These are phyloP conservation scores for Carduelis carduelis DNA, from an alignment of 2,797 vertebrate genomes.

Conservation along the genomic window DNA sequence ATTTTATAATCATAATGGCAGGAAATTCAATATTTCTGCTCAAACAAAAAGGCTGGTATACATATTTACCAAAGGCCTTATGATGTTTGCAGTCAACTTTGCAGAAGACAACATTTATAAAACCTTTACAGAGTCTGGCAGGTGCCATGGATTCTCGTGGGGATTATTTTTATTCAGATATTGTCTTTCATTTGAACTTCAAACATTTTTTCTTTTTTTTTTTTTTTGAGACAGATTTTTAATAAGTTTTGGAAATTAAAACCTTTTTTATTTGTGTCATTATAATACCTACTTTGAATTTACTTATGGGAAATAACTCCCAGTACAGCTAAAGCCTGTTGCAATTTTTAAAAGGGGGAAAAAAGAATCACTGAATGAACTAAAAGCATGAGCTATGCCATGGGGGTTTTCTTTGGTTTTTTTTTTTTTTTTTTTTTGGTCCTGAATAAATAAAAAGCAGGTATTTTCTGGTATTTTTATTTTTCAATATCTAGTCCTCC, in stretches of 20 bases:
- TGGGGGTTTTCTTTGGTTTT: no score
- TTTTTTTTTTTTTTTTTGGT: fast-evolving
- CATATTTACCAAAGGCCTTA: constrained; percentile 82
- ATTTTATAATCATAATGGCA: constrained; percentile 68
- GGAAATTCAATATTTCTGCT: constrained; percentile 78
- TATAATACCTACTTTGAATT: constrained; percentile 31
- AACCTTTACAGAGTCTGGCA: constrained; percentile 75
- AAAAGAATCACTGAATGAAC: neutral
- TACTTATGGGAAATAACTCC: constrained; percentile 45
- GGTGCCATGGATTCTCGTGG: constrained; percentile 74
- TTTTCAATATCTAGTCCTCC: neutral
- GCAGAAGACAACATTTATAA: constrained; percentile 80
- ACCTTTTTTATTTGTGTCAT: constrained; percentile 47
- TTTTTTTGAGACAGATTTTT: constrained; percentile 33
- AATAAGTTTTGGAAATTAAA: constrained; percentile 67
- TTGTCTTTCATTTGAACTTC: constrained; percentile 77
- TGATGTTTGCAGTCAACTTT: constrained; percentile 81
- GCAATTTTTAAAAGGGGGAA: neutral
- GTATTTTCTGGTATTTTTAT: neutral
- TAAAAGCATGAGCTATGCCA: neutral
- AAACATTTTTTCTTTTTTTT: constrained; percentile 37
- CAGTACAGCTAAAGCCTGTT: constrained; percentile 7
- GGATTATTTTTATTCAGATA: constrained; percentile 70
- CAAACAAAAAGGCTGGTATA: constrained; percentile 80
- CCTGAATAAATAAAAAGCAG: neutral